Conservation (phyloP, 2,888 invertebrate species). For the Microplitis deprimator region DNA sequence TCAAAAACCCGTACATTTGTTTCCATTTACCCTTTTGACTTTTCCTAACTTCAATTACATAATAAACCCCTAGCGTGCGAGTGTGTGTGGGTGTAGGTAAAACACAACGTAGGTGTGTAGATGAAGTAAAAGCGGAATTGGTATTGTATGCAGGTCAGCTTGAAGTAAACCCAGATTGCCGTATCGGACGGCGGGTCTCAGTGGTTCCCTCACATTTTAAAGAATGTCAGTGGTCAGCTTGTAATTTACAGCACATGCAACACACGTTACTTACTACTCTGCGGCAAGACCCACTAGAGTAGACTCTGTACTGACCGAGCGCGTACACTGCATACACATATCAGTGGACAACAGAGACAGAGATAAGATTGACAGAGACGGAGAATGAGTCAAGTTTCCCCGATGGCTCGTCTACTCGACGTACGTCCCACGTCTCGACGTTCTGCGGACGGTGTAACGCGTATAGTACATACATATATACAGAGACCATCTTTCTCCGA, state of each 20-base stretch:
- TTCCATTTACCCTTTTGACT: neutral
- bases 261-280: slow-evolving; percentile 37
- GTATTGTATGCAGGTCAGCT: slow-evolving; percentile 29
- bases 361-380: slow-evolving; percentile 36
- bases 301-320: slow-evolving; percentile 4
- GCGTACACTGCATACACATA: slow-evolving; percentile 19
- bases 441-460: slow-evolving; percentile 42
- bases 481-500: slow-evolving; percentile 27
- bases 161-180: slow-evolving; percentile 31
- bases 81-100: neutral
- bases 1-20: neutral
- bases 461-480: neutral
- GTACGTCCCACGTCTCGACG: slow-evolving; percentile 42
- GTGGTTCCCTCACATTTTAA: slow-evolving; percentile 26
- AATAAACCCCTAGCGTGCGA: neutral
- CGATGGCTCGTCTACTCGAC: slow-evolving; percentile 32
- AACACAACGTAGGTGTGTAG: neutral
- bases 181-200: neutral
- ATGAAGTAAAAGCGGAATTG: neutral
- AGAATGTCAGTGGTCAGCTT: slow-evolving; percentile 22
- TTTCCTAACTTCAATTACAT: neutral
- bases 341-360: slow-evolving; percentile 13
- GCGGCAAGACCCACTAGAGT: slow-evolving; percentile 17
- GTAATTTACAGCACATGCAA: slow-evolving; percentile 45
- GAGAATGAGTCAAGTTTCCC: slow-evolving; percentile 40